Base-by-base conservation (phyloP, 2,113 vertebrate species). In the Daphoenositta chrysoptera region DNA sequence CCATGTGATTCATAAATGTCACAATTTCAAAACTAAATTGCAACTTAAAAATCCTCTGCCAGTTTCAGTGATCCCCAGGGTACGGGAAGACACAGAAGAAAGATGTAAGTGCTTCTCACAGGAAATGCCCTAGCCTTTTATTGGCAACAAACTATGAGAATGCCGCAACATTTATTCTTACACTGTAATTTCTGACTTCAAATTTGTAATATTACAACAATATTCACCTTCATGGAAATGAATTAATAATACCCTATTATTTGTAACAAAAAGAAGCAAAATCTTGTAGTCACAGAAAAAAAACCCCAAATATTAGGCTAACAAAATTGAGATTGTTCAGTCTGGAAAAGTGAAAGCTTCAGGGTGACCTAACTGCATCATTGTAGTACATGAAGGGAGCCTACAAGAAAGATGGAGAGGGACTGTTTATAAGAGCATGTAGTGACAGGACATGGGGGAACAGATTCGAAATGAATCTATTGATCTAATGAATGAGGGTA, bases 361-460 rank as follows among this genome's bases (percentile, higher is more conserved):
- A 0, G 13, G 24, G 21, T 53, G 61, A 89, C 30, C 13, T 75
- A 75, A 53, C 3, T 53, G 33, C 39, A 75, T 39, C 0, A 0
- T 58, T 75, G 30, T 23, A 68, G 11, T 26, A 40, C 11, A 28
- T 13, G 61, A 60, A 61, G 30, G 30, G 26, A 61, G 35, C 10
- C 30, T 35, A 40, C 21, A 68, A 40, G 21, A 68, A 58, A 60
- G 30, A 60, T 13, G 45, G 16, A 61, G 30, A 68, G 53, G 8
- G 24, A 76, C 33, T 66, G 17, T 45, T 73, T 39, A 45, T 37
- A 66, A 39, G 28, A 65, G 35, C 15, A 50, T 51, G 10, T 13
- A 81, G 27, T 24, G 23, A 37, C 18, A 66, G 39, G 23, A 75
- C 9, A 14, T 51, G 28, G 11, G 11, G 30, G 3, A 60, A 75